Percentiles rank a stretch among this genome's conserved stretches.
Evolutionary conservation across 1,140 invertebrate species (phyloP).

Genomic region (Drosophila persimilis): DNA sequence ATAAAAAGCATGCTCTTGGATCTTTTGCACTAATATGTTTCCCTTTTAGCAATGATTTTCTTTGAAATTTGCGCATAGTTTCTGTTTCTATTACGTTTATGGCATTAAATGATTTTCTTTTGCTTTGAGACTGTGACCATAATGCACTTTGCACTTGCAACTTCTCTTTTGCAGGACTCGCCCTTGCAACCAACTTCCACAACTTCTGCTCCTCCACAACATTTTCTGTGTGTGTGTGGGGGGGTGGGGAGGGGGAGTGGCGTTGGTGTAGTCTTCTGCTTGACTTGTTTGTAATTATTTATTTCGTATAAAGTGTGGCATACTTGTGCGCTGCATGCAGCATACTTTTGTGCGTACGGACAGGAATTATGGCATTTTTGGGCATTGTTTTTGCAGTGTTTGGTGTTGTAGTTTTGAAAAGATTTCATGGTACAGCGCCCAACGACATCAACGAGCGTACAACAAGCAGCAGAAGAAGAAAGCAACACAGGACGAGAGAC

Average conservation of each 20-base stretch:
- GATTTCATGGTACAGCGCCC: conserved; percentile 72
- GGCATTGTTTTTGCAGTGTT: conserved; percentile 50
- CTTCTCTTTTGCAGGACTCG: conserved; percentile 20
- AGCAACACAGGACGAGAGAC: conserved; percentile 32
- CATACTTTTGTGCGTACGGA: conserved; percentile 70
- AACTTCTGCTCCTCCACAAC: conserved; percentile 6
- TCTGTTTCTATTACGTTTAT: too few relatives aligned
- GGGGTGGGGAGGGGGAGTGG: conserved; percentile 2
- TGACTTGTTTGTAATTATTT: conserved; percentile 80
- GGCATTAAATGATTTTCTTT: too few relatives aligned
- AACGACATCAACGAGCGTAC: conserved; percentile 29
- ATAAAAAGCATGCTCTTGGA: too few relatives aligned
- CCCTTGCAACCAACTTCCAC: conserved; percentile 36
- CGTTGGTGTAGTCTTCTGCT: conserved; percentile 36
- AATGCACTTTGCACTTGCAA: conserved; percentile 52
- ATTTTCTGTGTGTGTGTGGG: conserved; percentile 32
- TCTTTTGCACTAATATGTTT: too few relatives aligned
- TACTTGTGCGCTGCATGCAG: conserved; percentile 44
- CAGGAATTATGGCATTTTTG: conserved; percentile 74
- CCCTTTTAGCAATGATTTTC: too few relatives aligned
- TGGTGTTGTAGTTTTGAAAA: conserved; percentile 62
- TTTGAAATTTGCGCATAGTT: too few relatives aligned
- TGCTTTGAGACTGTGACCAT: neutral
- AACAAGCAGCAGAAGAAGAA: conserved; percentile 51
- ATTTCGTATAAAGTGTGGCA: conserved; percentile 71